Percentiles rank a stretch among this genome's conserved stretches.
These are phyloP conservation scores for Trematocara caparti DNA, from an alignment of 2,797 vertebrate genomes.

Conservation along the genomic window DNA sequence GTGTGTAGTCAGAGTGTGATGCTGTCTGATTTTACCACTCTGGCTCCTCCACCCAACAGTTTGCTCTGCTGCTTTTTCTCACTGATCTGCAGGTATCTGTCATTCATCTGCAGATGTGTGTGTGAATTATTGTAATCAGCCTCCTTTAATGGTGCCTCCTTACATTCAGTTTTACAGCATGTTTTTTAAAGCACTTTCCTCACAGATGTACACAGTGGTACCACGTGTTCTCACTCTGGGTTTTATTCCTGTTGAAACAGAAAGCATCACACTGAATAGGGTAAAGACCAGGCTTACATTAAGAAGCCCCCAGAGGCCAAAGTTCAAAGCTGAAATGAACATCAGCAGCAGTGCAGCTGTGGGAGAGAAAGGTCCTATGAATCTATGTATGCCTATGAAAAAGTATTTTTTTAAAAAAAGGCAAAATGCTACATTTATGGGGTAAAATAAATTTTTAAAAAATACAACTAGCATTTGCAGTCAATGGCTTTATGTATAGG, in stretches of 20 bases:
- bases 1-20: background rate
- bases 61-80: background rate
- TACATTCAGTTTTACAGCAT: background rate
- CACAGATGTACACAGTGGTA: background rate
- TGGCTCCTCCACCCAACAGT: background rate
- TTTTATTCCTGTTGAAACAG: background rate
- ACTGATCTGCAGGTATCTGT: background rate
- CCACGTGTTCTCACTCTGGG: background rate
- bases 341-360: background rate
- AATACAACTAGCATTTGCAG: background rate
- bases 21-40: background rate
- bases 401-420: background rate
- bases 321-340: background rate
- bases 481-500: conserved; percentile 59
- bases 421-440: background rate
- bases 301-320: background rate
- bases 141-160: background rate
- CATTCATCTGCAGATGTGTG: background rate
- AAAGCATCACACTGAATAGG: background rate
- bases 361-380: background rate
- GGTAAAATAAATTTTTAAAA: background rate
- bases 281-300: background rate
- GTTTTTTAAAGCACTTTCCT: background rate
- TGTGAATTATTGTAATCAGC: background rate
- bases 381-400: background rate